Conservation (phyloP, 2,888 invertebrate species). For the Eumerus sabulonum region DNA sequence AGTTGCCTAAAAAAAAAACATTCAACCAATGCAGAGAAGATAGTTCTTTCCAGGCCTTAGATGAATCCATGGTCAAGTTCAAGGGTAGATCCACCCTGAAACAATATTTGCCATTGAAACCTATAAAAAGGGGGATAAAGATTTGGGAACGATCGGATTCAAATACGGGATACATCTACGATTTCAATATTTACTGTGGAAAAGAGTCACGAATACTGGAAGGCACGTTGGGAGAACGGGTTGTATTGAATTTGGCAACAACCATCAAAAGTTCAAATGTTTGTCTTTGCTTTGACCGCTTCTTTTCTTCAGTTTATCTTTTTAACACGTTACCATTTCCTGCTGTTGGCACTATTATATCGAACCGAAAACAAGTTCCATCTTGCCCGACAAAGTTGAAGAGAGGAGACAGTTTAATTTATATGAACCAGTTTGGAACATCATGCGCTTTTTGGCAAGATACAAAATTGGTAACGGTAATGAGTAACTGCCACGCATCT, state of each 20-base stretch:
- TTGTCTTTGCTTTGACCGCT: constrained; percentile 28
- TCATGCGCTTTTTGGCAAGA: constrained; percentile 27
- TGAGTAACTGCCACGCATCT: constrained; percentile 27
- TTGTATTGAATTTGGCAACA: constrained; percentile 34
- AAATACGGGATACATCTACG: constrained; percentile 27
- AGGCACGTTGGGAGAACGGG: constrained; percentile 33
- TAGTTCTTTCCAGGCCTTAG: constrained; percentile 19
- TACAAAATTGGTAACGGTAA: constrained; percentile 21
- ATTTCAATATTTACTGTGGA: constrained; percentile 51
- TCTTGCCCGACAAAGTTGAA: constrained; percentile 13
- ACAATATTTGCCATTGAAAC: constrained; percentile 27
- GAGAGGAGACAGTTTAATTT: constrained; percentile 25
- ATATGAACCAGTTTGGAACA: constrained; percentile 26
- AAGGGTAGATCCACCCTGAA: constrained; percentile 17
- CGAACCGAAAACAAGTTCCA: constrained; percentile 20
- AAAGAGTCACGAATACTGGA: constrained; percentile 30
- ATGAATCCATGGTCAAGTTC: constrained; percentile 30
- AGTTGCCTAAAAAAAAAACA: constrained; percentile 14
- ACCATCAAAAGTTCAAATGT: constrained; percentile 33
- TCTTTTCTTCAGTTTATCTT: constrained; percentile 25
- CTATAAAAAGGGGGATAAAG: constrained; percentile 29
- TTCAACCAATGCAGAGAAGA: constrained; percentile 22
- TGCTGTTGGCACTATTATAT: constrained; percentile 29
- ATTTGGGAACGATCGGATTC: constrained; percentile 38
- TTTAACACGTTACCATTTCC: constrained; percentile 20